phyloP scores from a whole-genome alignment of 2,797 vertebrate species.

The Scarus forsteni region DNA sequence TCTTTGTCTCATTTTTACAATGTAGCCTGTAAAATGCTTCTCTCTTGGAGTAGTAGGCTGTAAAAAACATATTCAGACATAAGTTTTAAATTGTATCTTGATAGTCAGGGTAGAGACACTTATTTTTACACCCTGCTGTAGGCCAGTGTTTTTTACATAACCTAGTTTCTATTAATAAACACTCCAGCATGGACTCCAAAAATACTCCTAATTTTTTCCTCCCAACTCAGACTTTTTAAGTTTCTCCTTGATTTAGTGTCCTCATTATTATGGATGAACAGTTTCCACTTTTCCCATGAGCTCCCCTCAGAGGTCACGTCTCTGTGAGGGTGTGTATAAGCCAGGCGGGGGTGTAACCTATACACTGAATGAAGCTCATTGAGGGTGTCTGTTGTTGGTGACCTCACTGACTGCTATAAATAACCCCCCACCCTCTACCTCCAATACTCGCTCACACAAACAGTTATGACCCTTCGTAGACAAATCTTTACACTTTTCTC shows the following conservation, averaged over 20 bases:
- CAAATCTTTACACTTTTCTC: slow-evolving; percentile 32
- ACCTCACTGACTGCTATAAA: slow-evolving; percentile 71
- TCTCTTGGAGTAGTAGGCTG: not conserved
- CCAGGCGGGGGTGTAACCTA: slow-evolving; percentile 37
- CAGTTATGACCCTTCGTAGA: slow-evolving; percentile 49
- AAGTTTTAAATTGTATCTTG: not conserved
- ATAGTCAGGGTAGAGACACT: slow-evolving; percentile 8
- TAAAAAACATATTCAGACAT: not conserved
- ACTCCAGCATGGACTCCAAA: slow-evolving; percentile 9
- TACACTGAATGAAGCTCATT: slow-evolving; percentile 67
- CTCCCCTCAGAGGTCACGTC: slow-evolving; percentile 63
- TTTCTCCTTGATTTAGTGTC: slow-evolving; percentile 53
- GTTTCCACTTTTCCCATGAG: slow-evolving; percentile 71
- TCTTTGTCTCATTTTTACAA: too few species aligned
- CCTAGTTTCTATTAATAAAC: slow-evolving; percentile 45
- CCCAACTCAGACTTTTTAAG: slow-evolving; percentile 30
- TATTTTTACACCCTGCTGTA: not conserved
- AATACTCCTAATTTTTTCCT: slow-evolving; percentile 18
- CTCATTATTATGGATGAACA: slow-evolving; percentile 67
- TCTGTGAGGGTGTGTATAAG: slow-evolving; percentile 25
- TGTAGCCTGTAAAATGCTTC: not conserved
- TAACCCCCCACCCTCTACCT: slow-evolving; percentile 31
- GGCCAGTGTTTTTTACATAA: slow-evolving; percentile 22
- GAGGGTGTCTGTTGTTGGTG: slow-evolving; percentile 61
- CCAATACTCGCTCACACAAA: slow-evolving; percentile 6